Evolutionary conservation across 2,113 vertebrate species (phyloP).

Genomic region (Phylloscopus whistleri): DNA sequence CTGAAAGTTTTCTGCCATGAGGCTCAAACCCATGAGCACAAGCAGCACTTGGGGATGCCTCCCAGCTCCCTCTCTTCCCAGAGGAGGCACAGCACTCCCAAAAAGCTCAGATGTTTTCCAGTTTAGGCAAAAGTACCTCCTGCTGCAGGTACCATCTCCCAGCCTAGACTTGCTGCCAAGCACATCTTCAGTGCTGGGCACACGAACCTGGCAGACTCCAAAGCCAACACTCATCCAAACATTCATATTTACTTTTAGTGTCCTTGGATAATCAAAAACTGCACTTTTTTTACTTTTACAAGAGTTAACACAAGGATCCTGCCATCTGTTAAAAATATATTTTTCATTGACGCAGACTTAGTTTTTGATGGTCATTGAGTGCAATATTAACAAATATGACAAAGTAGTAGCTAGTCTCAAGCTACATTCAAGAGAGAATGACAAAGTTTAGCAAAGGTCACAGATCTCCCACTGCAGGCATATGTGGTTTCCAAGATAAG

Average conservation of each 20-base stretch:
- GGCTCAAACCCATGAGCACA: neutral
- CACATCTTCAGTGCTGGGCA: accelerated
- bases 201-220: neutral
- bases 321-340: neutral
- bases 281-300: neutral
- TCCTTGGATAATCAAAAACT: neutral
- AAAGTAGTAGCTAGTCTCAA: neutral
- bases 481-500: neutral
- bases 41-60: neutral
- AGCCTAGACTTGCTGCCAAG: neutral
- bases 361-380: neutral
- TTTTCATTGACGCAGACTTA: neutral
- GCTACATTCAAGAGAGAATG: neutral
- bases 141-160: neutral
- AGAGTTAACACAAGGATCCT: neutral
- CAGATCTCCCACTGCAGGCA: neutral
- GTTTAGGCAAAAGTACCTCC: neutral
- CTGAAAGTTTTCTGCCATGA: neutral
- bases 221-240: neutral
- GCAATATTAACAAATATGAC: neutral
- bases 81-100: neutral
- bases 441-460: neutral
- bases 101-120: neutral
- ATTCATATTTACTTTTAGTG: neutral
- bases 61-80: accelerated